Base-by-base conservation (phyloP, 2,113 vertebrate species). In the Triplophysa tibetana region DNA sequence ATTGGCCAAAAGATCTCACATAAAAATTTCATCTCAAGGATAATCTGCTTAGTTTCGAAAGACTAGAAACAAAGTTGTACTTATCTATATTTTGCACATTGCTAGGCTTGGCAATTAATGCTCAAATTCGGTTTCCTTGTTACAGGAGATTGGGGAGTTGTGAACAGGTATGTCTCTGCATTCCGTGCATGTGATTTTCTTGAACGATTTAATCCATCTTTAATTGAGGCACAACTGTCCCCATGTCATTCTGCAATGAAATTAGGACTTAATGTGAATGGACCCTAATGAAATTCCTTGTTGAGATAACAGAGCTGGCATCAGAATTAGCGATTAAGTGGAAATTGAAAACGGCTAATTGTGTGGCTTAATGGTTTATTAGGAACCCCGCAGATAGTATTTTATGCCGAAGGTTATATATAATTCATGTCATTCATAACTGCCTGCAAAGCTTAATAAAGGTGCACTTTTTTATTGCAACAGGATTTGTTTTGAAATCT, bases 311-410 rank as follows among this genome's bases (percentile, higher is more conserved):
- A 75, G 23, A 63, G 41, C 50, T 48, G 21, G 14, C 45, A 48
- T 63, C 41, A 62, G 38, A 63, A 62, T 62, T 63, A 48, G 58
- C 48, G 58, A 63, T 62, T 21, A 48, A 63, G 72, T 63, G 72
- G 60, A 75, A 75, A 75, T 62, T 62, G 80, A 88, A 86, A 81
- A 84, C 80, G 83, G 86, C 83, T 86, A 82, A 85, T 87, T 81
- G 45, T 56, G 83, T 64, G 79, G 73, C 77, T 89, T 84, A 67
- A 78, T 89, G 90, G 89, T 91, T 69, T 52, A 8, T 84, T 90
- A 90, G 23, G 38, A 75, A 21, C 72, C 58, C 21, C 58, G 24
- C 23, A 48, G 58, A 63, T 63, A 48, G 26, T 16, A 62, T 75
- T 75, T 63, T 14, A 63, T 48, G 16, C 72, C 58, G 48, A 75